Evolutionary conservation across 2,797 vertebrate genomes (phyloP), one percentile per base, ranked within the genome.

Genomic region (Triplophysa bombifrons): DNA sequence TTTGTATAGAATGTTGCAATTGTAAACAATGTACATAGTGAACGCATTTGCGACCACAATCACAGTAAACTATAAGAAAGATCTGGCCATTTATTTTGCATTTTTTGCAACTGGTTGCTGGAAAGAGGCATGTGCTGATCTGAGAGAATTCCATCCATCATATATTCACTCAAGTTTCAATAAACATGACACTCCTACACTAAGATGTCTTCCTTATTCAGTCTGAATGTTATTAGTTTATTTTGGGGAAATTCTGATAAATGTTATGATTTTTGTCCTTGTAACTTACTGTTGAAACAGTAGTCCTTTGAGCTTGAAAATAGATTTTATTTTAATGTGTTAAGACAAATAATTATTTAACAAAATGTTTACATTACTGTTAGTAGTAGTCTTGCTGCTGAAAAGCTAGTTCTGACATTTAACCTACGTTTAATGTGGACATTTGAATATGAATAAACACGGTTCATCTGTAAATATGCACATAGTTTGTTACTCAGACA

Each of bases 11-110:
- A 86, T 88, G 86, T 91, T 86, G 85, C 84, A 90, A 86, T 91
- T 93, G 92, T 93, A 92, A 88, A 93, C 90, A 90, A 71, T 94
- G 93, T 94, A 93, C 88, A 94, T 94, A 94, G 64, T 87, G 86
- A 87, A 86, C 87, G 88, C 91, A 87, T 93, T 89, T 91, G 93
- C 92, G 93, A 93, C 91, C 93, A 89, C 92, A 94, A 94, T 94
- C 93, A 93, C 88, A 86, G 69, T 87, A 81, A 70, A 73, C 56
- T 79, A 65, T 79, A 19, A 83, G 80, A 25, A 84, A 87, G 81
- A 87, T 86, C 88, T 88, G 76, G 86, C 88, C 89, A 83, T 85
- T 72, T 78, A n/a, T 61, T 82, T 82, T 84, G 86, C 80, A 85
- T 90, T 87, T 82, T 56, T 63, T 46, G 61, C 50, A 19, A 77